These are phyloP conservation scores for Samia ricini DNA, from an alignment of 1,140 invertebrate species.

Conservation along the genomic window DNA sequence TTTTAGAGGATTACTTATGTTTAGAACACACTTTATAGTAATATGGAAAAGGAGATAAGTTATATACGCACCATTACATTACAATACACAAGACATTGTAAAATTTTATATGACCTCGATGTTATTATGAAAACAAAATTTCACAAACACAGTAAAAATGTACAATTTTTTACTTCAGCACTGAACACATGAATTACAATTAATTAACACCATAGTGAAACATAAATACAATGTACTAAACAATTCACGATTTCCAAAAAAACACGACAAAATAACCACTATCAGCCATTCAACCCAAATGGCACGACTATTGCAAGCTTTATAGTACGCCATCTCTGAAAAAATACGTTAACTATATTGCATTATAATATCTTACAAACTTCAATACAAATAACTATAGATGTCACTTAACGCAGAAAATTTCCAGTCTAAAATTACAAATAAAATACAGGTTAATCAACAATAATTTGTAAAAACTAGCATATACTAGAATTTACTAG, in stretches of 20 bases:
- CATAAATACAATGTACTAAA: conserved; percentile 5
- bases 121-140: conserved; percentile 38
- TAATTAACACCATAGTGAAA: not conserved
- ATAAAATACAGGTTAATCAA: not conserved
- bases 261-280: conserved; percentile 24
- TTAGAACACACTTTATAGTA: too few relatives aligned
- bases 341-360: not conserved
- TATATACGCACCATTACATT: conserved; percentile 41
- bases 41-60: not conserved
- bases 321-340: conserved; percentile 18
- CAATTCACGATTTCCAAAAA: conserved; percentile 21
- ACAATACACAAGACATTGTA: conserved; percentile 31
- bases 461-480: not conserved
- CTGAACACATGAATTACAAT: not conserved
- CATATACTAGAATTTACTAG: too few relatives aligned
- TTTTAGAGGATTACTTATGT: too few relatives aligned
- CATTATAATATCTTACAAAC: too few relatives aligned
- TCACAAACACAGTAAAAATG: conserved; percentile 12
- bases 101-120: conserved; percentile 45
- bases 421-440: not conserved
- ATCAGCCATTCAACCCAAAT: conserved; percentile 32
- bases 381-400: not conserved
- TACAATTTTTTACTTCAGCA: not conserved
- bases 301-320: conserved; percentile 12
- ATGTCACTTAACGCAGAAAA: not conserved